Evolutionary conservation across 1,140 invertebrate genomes (phyloP).

Genomic region (Neomicropteryx cornuta): DNA sequence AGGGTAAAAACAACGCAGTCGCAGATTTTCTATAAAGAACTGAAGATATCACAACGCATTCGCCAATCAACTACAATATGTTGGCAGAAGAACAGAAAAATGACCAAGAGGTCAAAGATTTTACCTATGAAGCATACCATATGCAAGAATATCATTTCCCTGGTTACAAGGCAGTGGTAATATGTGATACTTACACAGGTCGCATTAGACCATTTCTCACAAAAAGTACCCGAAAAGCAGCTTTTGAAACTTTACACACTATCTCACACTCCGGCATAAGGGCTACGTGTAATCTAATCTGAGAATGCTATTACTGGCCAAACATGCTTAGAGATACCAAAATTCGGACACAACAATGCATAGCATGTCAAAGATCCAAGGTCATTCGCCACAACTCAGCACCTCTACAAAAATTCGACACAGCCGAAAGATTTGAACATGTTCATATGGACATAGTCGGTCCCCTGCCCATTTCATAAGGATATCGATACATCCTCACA

Average conservation of each 20-base stretch:
- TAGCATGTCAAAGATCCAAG: constrained; percentile 17
- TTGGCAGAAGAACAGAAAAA: no score
- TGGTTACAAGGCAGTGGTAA: no score
- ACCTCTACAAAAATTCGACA: constrained; percentile 12
- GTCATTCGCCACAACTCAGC: constrained; percentile 13
- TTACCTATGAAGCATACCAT: no score
- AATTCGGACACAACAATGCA: constrained; percentile 16
- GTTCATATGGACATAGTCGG: constrained; percentile 17
- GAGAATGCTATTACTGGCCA: neutral
- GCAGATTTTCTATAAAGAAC: no score
- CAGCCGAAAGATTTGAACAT: constrained; percentile 14
- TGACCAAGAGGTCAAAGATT: no score
- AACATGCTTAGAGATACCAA: constrained; percentile 3
- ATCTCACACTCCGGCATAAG: neutral
- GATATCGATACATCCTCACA: constrained; percentile 26
- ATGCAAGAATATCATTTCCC: no score
- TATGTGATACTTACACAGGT: no score
- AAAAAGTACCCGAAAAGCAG: neutral
- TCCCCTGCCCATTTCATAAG: constrained; percentile 13
- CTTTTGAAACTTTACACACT: neutral
- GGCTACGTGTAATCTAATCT: neutral
- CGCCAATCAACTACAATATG: no score
- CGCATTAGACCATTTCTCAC: neutral
- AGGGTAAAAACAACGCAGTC: no score
- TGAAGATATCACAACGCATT: no score